Evolutionary conservation across 2,113 vertebrate genomes (phyloP), one percentile per base, ranked within the genome.

Genomic region (Tautogolabrus adspersus): DNA sequence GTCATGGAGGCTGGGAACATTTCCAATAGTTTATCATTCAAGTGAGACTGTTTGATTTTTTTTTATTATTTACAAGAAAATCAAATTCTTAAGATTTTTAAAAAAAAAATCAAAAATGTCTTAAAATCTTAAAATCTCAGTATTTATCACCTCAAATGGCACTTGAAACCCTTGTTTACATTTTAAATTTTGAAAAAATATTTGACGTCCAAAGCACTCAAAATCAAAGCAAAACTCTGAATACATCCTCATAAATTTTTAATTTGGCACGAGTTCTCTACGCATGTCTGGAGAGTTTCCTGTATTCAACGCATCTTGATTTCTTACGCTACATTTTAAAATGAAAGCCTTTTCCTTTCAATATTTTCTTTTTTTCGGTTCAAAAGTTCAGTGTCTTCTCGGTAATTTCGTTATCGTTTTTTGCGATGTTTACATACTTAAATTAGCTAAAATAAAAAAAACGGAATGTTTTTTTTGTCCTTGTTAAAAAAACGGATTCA

Each of bases 181-280:
- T 78, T 82, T 72, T 8, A 37, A 2, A 5, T 10, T 13, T 62
- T 55, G 21, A 11, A 63, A 34, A 72, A 37, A 19, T 6, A 62
- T n/a, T 7, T n/a, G 3, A 21, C 19, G 44, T 46, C 15, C n/a
- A 52, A 52, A n/a, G 18, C 3, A 3, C 49, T 16, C 13, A 52
- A 52, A 52, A 52, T 52, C 19, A 52, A 52, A 52, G 49, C 49
- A 52, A 52, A 30, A 40, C 58, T 68, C 75, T 76, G 61, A 82
- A 85, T 62, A 58, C 60, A 82, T 77, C 40, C 34, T 72, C 64
- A 86, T 90, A 21, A 8, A 92, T 90, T 78, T 86, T 92, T 88
- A 66, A 92, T 89, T 37, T 75, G 47, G 40, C 38, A 64, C 16
- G 26, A 52, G 56, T 34, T 77, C 58, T 71, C 74, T 87, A 51